Conservation (phyloP, 2,888 invertebrate species). For the Rotaria sp. region DNA sequence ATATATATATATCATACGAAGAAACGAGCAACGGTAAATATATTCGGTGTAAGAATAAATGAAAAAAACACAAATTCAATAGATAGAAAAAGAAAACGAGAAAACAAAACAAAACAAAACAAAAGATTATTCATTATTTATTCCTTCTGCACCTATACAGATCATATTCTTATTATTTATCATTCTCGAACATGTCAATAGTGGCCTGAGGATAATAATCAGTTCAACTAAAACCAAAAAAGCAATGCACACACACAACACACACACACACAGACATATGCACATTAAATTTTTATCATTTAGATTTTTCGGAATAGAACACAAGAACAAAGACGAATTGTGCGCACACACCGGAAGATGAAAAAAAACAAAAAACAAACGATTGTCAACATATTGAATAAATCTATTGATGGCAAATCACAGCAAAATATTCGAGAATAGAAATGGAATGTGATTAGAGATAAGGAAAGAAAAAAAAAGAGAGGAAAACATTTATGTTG, state of each 20-base stretch:
- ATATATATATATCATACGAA: background rate
- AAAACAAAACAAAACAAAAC: background rate
- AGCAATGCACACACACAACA: background rate
- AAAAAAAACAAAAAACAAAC: background rate
- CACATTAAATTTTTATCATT: background rate
- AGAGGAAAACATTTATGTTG: background rate
- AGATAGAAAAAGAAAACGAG: background rate
- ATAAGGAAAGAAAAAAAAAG: too few species aligned
- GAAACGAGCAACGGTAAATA: constrained; percentile 8
- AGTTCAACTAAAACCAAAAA: background rate
- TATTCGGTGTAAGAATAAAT: constrained; percentile 18
- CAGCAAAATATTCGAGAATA: background rate
- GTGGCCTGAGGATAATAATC: constrained; percentile 16
- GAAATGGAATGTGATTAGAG: background rate
- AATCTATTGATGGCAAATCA: constrained; percentile 17
- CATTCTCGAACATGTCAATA: constrained; percentile 22
- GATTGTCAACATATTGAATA: background rate
- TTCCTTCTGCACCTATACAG: background rate
- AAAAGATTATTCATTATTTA: background rate
- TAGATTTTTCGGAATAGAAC: background rate
- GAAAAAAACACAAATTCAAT: background rate
- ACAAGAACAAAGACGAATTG: background rate
- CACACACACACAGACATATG: background rate
- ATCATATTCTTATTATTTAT: constrained; percentile 21
- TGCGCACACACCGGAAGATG: constrained; percentile 15